These are phyloP conservation scores for Archivesica marissinica DNA, from an alignment of 1,140 invertebrate genomes.

Conservation along the genomic window DNA sequence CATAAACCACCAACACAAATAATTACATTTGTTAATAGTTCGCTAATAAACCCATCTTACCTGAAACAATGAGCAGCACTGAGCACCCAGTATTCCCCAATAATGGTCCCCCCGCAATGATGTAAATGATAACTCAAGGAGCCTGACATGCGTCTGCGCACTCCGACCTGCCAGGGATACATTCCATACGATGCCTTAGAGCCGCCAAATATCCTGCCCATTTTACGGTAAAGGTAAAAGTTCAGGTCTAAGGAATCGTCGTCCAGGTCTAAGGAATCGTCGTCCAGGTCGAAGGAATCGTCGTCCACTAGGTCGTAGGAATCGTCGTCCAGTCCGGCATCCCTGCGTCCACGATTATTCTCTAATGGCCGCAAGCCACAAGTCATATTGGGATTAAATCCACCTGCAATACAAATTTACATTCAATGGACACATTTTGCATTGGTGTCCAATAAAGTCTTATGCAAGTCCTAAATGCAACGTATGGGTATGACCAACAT, in stretches of 20 bases:
- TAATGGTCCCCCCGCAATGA: conserved; percentile 95
- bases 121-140: conserved; percentile 85
- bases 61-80: conserved; percentile 97
- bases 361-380: conserved; percentile 48
- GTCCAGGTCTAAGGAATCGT: not conserved
- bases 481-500: too few species aligned
- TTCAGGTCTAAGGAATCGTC: conserved; percentile 5
- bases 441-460: too few species aligned
- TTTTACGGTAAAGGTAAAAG: conserved; percentile 30
- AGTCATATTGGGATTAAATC: conserved; percentile 24
- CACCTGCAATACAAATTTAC: too few species aligned
- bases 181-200: conserved; percentile 93
- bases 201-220: conserved; percentile 87
- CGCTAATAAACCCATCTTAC: too few species aligned
- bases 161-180: conserved; percentile 97
- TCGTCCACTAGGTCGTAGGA: not conserved
- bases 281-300: not conserved
- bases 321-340: not conserved
- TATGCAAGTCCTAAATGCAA: too few species aligned
- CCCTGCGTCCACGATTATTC: conserved; percentile 9
- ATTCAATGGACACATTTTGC: too few species aligned
- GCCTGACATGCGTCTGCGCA: conserved; percentile 90
- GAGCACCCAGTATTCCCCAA: conserved; percentile 97
- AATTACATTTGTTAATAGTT: too few species aligned
- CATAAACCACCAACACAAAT: too few species aligned